Percentiles rank a stretch among this genome's conserved stretches.
Evolutionary conservation across 2,888 invertebrate species (phyloP).

Genomic region (Diarsia dahlii): DNA sequence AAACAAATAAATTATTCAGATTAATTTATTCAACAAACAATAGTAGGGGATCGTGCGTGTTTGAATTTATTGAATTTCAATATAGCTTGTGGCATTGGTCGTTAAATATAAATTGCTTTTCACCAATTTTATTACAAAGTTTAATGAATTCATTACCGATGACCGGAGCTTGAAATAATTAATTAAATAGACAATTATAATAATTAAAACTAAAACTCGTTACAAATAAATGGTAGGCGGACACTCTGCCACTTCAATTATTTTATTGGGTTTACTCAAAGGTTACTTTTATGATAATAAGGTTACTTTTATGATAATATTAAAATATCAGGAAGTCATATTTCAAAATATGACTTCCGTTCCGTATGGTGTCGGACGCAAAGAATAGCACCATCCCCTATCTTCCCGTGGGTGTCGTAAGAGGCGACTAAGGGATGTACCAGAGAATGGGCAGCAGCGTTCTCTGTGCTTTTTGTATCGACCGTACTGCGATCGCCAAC

Average conservation of each 20-base stretch:
- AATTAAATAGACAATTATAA: conserved; percentile 4
- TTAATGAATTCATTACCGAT: conserved; percentile 39
- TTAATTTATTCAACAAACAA: conserved; percentile 16
- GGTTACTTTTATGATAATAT: not conserved
- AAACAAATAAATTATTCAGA: not conserved
- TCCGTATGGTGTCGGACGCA: no score
- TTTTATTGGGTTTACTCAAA: no score
- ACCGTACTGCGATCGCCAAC: no score
- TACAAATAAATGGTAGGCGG: not conserved
- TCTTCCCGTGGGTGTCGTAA: no score
- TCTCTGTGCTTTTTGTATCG: no score
- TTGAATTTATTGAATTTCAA: conserved; percentile 54
- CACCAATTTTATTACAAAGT: conserved; percentile 21
- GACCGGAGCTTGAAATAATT: conserved; percentile 17
- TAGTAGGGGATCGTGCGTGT: conserved; percentile 22
- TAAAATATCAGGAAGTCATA: not conserved
- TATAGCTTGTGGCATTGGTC: conserved; percentile 46
- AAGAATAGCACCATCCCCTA: no score
- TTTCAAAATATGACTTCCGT: not conserved
- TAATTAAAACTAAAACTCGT: not conserved
- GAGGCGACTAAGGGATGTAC: no score
- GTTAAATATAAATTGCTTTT: conserved; percentile 49
- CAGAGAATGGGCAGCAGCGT: no score
- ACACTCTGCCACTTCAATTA: not conserved
- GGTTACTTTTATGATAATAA: no score